Conservation (phyloP, 2,113 vertebrate genomes). For the Mesembrinibis cayennensis region DNA sequence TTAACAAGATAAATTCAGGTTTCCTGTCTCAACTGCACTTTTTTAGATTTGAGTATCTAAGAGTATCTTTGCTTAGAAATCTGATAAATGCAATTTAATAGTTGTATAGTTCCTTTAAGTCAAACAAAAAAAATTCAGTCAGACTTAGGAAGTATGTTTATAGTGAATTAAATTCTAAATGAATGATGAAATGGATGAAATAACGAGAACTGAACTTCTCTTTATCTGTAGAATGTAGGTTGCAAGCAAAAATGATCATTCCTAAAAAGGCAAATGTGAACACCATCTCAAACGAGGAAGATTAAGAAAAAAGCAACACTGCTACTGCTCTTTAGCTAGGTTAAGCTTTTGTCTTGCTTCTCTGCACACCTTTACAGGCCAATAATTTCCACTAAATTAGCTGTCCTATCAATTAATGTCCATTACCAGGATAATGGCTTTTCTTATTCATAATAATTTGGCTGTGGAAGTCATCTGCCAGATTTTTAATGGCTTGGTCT, state of each 20-base stretch:
- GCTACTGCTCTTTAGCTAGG: background rate
- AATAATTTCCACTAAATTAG: slow-evolving; percentile 33
- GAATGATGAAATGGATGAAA: background rate
- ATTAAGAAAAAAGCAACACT: background rate
- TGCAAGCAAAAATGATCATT: background rate
- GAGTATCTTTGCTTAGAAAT: background rate
- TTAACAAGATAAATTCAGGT: background rate
- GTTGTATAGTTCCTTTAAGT: background rate
- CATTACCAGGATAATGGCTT: background rate
- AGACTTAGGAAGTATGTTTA: background rate
- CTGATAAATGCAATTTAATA: background rate
- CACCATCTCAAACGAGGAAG: background rate
- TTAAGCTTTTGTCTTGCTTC: background rate
- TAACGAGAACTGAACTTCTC: background rate
- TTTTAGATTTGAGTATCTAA: background rate
- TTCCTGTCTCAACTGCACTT: background rate
- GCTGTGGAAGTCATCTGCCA: background rate
- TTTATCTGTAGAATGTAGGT: background rate
- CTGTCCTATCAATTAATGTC: background rate
- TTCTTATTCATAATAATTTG: background rate
- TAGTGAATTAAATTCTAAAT: background rate
- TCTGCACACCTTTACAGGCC: background rate
- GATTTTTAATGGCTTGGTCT: background rate
- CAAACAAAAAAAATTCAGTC: background rate
- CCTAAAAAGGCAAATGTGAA: background rate